A percentile compares a stretch with the other conserved stretches of the same genome.
These are phyloP conservation scores for Clavelina lepadiformis DNA, from an alignment of 23 tunicate genomes.

Conservation along the genomic window DNA sequence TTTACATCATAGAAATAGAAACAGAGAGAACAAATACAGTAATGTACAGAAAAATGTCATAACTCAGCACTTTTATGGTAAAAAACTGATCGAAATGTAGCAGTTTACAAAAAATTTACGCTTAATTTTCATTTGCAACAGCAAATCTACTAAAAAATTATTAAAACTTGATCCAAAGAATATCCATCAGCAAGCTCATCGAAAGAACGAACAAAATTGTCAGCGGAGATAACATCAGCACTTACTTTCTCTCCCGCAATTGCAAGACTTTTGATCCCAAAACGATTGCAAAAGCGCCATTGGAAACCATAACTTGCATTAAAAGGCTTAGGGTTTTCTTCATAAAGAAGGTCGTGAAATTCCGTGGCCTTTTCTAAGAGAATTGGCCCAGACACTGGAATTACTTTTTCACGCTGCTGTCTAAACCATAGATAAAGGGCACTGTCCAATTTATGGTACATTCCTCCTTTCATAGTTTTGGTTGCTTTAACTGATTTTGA, in stretches of 20 bases:
- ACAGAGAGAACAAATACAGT: too few species aligned
- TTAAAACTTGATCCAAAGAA: conserved; percentile 7
- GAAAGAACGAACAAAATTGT: background rate
- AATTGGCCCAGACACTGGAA: conserved; percentile 8
- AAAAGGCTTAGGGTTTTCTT: conserved; percentile 9
- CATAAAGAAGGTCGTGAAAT: conserved; percentile 4
- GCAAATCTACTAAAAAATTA: too few species aligned
- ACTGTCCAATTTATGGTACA: conserved; percentile 1
- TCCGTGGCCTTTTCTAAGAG: conserved; percentile 7
- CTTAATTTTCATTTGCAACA: too few species aligned
- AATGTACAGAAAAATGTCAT: too few species aligned
- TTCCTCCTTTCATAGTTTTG: background rate
- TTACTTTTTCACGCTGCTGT: conserved; percentile 9
- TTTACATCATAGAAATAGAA: too few species aligned
- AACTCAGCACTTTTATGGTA: too few species aligned
- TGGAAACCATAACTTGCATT: conserved; percentile 18
- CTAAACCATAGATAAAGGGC: conserved; percentile 13
- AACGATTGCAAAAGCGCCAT: conserved; percentile 17
- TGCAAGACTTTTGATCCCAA: conserved; percentile 8
- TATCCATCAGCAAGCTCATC: conserved; percentile 1
- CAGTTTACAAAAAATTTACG: too few species aligned
- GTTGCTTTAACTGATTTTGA: background rate
- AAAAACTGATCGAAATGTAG: too few species aligned
- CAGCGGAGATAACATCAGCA: conserved; percentile 14
- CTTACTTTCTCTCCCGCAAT: conserved; percentile 15